Base-by-base conservation (phyloP, 2,888 invertebrate genomes). In the Andrena minutula region DNA sequence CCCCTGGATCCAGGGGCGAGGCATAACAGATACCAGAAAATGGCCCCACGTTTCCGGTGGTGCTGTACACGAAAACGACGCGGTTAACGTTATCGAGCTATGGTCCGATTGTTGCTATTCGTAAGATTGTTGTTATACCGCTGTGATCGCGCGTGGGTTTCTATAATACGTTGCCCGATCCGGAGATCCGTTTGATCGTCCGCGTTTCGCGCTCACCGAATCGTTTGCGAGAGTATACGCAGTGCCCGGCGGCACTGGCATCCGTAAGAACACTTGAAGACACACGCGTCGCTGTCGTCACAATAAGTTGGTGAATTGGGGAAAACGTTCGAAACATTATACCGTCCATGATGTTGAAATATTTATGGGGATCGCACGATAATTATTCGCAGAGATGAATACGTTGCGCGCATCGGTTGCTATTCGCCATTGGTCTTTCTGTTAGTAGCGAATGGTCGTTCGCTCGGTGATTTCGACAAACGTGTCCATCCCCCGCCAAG, bases 61-160 rank as follows among this genome's bases (percentile, higher is more conserved):
- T 20, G 26, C 10, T 71, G 35, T 35, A 32, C 51, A 5, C 30
- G 28, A 28, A 26, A 81, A 82, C 82, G 87, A 87, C 82, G 89
- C 85, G 89, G 87, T 90, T 91, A 88, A 92, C 89, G 88, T 91
- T 86, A 88, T 80, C 90, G 92, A 92, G 85, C 91, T 92, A 90
- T 90, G 89, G 91, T 91, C 91, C 89, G 91, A 93, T 93, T 93
- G 93, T 93, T 93, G 92, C 92, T 93, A 92, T 92, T 93, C 93
- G 90, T 93, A 93, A 93, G 93, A 92, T 92, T 93, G 92, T 93
- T 93, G 91, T 93, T 93, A 92, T 91, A 92, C 90, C 91, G 88
- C 91, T 93, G 93, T 93, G 92, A 92, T 92, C 91, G 90, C 90
- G 90, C 91, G 90, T 89, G 88, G 81, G 82, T 83, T 82, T 84